Conservation (phyloP, 2,888 invertebrate species). For the Incurvaria masculella region DNA sequence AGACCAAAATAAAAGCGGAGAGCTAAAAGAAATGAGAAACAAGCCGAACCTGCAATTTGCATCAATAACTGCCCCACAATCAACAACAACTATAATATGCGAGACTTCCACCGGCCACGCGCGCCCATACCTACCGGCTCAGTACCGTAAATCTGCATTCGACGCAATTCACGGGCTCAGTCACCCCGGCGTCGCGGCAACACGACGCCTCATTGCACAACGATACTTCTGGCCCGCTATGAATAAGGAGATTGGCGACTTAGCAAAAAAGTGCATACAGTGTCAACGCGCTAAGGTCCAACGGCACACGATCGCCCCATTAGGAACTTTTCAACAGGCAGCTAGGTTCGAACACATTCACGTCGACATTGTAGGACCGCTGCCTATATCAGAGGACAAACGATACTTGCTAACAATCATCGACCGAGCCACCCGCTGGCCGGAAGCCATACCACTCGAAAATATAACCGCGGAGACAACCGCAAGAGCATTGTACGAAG, state of each 20-base stretch:
- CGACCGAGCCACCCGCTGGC: conserved; percentile 17
- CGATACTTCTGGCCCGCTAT: conserved; percentile 7
- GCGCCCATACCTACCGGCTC: conserved; percentile 15
- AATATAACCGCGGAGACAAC: conserved; percentile 18
- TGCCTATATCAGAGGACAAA: conserved; percentile 13
- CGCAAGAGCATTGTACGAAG: conserved; percentile 8
- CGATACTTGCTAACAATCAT: conserved; percentile 17
- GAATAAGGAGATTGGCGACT: conserved; percentile 9
- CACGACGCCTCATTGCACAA: conserved; percentile 2
- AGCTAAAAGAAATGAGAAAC: conserved; percentile 3
- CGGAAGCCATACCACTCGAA: conserved; percentile 15
- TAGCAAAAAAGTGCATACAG: conserved; percentile 8
- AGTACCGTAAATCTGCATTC: conserved; percentile 13
- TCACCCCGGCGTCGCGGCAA: conserved; percentile 6
- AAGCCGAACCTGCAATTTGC: conserved; percentile 1
- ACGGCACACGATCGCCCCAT: neutral
- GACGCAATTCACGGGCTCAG: conserved; percentile 13
- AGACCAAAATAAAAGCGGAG: conserved; percentile 1
- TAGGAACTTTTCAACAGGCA: neutral
- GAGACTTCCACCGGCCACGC: conserved; percentile 2
- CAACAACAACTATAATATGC: neutral
- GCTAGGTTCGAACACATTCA: conserved; percentile 6
- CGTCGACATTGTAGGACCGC: conserved; percentile 9
- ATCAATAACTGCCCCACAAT: neutral
- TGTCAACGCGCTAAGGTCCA: conserved; percentile 7